Evolutionary conservation across 2,888 invertebrate genomes (phyloP).

Genomic region (Gymnocheta viridis): DNA sequence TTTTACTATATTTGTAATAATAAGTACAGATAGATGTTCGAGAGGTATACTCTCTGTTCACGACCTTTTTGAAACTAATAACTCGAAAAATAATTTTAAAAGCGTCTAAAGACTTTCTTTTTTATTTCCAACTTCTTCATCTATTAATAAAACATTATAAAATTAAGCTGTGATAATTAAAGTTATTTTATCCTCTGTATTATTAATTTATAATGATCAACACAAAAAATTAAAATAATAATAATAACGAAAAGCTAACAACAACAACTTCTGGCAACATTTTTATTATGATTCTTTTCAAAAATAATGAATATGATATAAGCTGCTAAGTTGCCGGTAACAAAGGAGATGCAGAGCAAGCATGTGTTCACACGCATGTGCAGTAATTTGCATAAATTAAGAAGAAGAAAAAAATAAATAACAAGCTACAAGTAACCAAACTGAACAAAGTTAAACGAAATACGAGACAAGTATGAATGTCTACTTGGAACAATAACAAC

Average conservation of each 20-base stretch:
- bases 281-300: constrained; percentile 34
- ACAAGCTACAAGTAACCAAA: constrained; percentile 40
- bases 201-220: constrained; percentile 37
- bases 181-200: constrained; percentile 43
- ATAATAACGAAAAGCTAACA: constrained; percentile 33
- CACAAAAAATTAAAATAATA: constrained; percentile 6
- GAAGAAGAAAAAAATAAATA: not conserved
- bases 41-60: no score
- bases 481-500: constrained; percentile 39
- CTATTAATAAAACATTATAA: constrained; percentile 35
- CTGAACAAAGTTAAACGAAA: constrained; percentile 25
- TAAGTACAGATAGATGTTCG: no score
- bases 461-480: constrained; percentile 35
- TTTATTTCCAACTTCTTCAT: not conserved
- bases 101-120: no score
- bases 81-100: no score
- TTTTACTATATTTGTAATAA: no score
- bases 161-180: constrained; percentile 62
- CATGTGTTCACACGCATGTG: constrained; percentile 72
- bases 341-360: constrained; percentile 33
- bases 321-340: constrained; percentile 13
- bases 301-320: constrained; percentile 33
- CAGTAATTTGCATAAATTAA: constrained; percentile 72
- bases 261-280: constrained; percentile 56
- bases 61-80: no score